Percentiles rank a stretch among this genome's conserved stretches.
phyloP scores from a whole-genome alignment of 2,113 vertebrate species.

The Trematocara unimaculatum region DNA sequence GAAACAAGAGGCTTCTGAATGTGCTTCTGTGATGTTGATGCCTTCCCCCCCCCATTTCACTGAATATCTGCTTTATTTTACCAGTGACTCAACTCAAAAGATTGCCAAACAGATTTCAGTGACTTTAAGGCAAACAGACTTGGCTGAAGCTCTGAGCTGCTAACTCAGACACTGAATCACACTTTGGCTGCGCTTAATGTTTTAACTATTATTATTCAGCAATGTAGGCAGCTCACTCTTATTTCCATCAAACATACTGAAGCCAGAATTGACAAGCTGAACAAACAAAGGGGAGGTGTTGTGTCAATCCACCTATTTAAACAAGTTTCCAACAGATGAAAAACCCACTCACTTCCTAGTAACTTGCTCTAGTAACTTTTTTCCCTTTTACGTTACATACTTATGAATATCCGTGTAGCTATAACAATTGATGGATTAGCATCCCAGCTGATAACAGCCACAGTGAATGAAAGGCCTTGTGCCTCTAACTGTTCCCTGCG shows the following conservation, averaged over 20 bases:
- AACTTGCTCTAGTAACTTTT: not conserved
- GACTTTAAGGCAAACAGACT: slow-evolving; percentile 22
- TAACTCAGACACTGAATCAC: slow-evolving; percentile 38
- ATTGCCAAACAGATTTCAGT: slow-evolving; percentile 29
- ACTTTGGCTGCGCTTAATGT: slow-evolving; percentile 29
- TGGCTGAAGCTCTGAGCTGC: slow-evolving; percentile 7
- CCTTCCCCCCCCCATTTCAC: not conserved
- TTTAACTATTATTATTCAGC: slow-evolving; percentile 20
- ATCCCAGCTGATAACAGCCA: not conserved
- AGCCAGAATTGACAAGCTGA: not conserved
- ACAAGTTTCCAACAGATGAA: slow-evolving; percentile 5
- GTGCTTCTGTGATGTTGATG: not conserved
- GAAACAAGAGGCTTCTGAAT: not conserved
- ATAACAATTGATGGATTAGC: slow-evolving; percentile 28
- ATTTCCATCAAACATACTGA: slow-evolving; percentile 20
- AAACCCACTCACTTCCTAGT: not conserved
- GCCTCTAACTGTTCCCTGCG: slow-evolving; percentile 14
- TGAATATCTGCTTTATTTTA: not conserved
- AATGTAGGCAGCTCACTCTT: slow-evolving; percentile 4
- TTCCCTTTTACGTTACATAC: not conserved
- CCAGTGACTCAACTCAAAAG: not conserved
- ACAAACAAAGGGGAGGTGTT: not conserved
- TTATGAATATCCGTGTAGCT: not conserved
- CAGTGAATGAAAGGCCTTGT: slow-evolving; percentile 39
- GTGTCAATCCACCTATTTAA: not conserved